Evolutionary conservation across 2,888 invertebrate genomes (phyloP).

Genomic region (Trichogramma dendrolimi): DNA sequence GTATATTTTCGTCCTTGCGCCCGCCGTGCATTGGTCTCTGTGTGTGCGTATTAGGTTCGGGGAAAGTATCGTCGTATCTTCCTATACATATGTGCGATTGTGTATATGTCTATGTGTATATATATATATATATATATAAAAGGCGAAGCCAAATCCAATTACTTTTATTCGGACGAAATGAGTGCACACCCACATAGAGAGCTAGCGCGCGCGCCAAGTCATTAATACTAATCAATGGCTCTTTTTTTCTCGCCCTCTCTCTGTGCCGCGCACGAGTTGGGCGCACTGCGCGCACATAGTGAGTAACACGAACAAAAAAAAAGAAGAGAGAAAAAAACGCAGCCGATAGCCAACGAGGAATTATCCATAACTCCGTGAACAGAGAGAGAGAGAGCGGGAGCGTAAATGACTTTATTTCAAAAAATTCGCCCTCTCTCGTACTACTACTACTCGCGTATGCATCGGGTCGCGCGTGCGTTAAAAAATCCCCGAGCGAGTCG

Average conservation of each 20-base stretch:
- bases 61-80: too few species aligned
- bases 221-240: conserved; percentile 53
- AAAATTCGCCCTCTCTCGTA: conserved; percentile 48
- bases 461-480: conserved; percentile 40
- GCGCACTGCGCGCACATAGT: neutral
- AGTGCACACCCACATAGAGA: conserved; percentile 38
- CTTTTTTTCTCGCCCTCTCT: neutral
- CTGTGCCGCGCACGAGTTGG: too few species aligned
- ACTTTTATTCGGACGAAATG: conserved; percentile 54
- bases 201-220: conserved; percentile 43
- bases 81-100: neutral
- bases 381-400: conserved; percentile 31
- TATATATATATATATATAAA: conserved; percentile 15
- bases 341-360: conserved; percentile 39
- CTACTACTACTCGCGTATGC: conserved; percentile 29
- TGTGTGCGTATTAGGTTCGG: too few species aligned
- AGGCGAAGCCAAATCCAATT: conserved; percentile 53
- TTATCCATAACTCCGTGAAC: conserved; percentile 48
- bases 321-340: conserved; percentile 23
- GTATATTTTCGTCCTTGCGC: too few species aligned
- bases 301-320: conserved; percentile 1
- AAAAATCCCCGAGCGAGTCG: conserved; percentile 42
- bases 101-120: conserved; percentile 8
- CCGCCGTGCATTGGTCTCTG: too few species aligned
- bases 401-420: conserved; percentile 52